phyloP scores from a whole-genome alignment of 2,113 vertebrate species.

The Zosterops lateralis region DNA sequence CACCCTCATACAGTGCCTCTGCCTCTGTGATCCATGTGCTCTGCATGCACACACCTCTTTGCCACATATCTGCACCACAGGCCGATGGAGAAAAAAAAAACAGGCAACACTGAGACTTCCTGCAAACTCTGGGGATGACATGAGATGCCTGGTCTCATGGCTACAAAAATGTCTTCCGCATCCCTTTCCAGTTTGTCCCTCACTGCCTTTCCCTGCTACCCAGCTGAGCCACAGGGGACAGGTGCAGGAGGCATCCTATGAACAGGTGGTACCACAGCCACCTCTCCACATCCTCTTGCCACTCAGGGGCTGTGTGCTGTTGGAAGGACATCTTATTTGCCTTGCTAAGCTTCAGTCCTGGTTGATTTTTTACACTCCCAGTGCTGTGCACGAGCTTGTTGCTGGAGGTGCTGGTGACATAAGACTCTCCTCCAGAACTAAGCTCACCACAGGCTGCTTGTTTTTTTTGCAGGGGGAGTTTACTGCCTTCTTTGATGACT shows the following conservation, averaged over 20 bases:
- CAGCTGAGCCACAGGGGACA: rapidly evolving
- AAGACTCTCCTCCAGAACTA: background rate
- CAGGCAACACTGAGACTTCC: background rate
- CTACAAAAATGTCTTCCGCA: background rate
- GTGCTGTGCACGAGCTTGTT: background rate
- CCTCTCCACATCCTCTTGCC: background rate
- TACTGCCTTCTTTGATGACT: background rate
- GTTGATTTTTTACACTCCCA: background rate
- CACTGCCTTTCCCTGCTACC: background rate
- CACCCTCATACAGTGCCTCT: background rate
- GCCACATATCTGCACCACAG: background rate
- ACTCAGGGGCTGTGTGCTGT: rapidly evolving
- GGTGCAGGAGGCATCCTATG: background rate
- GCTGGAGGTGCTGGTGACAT: background rate
- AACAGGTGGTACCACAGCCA: background rate
- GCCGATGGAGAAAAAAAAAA: too few relatives aligned
- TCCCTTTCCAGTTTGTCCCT: background rate
- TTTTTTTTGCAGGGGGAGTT: background rate
- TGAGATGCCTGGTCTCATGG: background rate
- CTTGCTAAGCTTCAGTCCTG: background rate
- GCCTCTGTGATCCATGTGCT: background rate
- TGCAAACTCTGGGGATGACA: background rate
- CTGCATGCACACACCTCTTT: background rate
- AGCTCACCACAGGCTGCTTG: background rate
- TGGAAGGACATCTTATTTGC: background rate